Conservation (phyloP, 2,797 vertebrate species). For the Mus caroli region DNA sequence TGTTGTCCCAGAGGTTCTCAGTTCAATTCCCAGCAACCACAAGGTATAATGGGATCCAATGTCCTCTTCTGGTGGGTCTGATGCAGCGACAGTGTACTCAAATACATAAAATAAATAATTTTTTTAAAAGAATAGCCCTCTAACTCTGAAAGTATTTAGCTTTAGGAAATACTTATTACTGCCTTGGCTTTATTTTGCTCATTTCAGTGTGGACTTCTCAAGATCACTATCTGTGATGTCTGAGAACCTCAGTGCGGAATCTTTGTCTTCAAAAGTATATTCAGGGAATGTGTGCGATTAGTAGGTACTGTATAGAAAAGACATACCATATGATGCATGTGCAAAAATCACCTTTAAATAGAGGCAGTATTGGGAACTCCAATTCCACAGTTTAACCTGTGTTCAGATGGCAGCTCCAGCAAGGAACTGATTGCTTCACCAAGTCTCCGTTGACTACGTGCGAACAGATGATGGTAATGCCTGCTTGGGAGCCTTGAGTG, state of each 20-base stretch:
- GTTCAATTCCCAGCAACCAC: no score
- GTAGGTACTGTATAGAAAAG: neutral
- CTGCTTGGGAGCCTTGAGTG: constrained; percentile 4
- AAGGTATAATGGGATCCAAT: no score
- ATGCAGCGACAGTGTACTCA: no score
- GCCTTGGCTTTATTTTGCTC: neutral
- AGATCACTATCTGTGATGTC: constrained; percentile 9
- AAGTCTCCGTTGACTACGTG: neutral
- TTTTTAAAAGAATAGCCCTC: neutral
- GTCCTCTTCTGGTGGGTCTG: no score
- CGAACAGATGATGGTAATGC: neutral
- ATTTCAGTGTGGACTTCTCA: constrained; percentile 6
- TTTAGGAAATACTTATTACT: neutral
- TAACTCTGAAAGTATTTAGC: constrained; percentile 18
- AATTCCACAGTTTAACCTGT: constrained; percentile 10
- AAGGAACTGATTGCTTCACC: neutral
- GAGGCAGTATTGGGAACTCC: neutral
- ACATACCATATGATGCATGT: neutral
- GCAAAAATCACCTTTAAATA: neutral
- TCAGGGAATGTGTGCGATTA: neutral
- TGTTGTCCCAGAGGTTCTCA: no score
- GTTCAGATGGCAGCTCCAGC: neutral
- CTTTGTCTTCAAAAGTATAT: neutral
- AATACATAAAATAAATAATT: no score
- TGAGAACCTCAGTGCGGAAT: constrained; percentile 18